Evolutionary conservation across 2,888 invertebrate genomes (phyloP), one percentile per base, ranked within the genome.

Genomic region (Pogonocherus hispidulus): DNA sequence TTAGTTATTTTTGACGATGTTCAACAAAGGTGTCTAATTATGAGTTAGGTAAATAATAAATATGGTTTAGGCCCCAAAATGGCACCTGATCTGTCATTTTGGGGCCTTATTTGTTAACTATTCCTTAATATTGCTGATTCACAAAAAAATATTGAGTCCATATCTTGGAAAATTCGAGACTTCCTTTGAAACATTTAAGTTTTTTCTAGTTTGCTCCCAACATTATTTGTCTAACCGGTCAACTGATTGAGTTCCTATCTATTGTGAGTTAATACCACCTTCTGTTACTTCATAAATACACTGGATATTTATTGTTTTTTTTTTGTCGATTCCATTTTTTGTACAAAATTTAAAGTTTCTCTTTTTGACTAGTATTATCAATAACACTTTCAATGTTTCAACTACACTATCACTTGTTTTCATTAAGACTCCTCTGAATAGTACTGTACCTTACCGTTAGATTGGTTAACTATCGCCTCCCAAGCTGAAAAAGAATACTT

Each of bases 401-500:
- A 63, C 44, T 37, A 63, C 73, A 68, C 69, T 67, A 63, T 69
- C 69, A 70, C 73, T 76, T 59, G 63, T 65, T 44, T 52, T 57
- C 55, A 67, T 79, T 79, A 79, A 84, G 86, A 86, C 80, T 88
- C 87, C 80, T 89, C 90, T 80, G 86, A 88, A 81, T 90, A 90
- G 85, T 88, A 89, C 81, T 88, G 86, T 70, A 89, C 88, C 82
- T 88, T 87, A 72, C 87, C 87, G 54, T 83, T 80, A 57, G 84
- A 72, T 68, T 82, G 80, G 63, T 89, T 88, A 81, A 91, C 85
- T 80, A 92, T 88, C 9, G 74, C 68, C 80, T 92, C 93, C 93
- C 93, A 94, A 65, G 93, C 93, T 94, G 88, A 56, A 87, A 88
- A 76, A 32, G 9, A 32, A 32, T 11, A 32, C 32, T n/a, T n/a